These are phyloP conservation scores for Platycercus adscitus DNA, from an alignment of 2,113 vertebrate genomes.

Conservation along the genomic window DNA sequence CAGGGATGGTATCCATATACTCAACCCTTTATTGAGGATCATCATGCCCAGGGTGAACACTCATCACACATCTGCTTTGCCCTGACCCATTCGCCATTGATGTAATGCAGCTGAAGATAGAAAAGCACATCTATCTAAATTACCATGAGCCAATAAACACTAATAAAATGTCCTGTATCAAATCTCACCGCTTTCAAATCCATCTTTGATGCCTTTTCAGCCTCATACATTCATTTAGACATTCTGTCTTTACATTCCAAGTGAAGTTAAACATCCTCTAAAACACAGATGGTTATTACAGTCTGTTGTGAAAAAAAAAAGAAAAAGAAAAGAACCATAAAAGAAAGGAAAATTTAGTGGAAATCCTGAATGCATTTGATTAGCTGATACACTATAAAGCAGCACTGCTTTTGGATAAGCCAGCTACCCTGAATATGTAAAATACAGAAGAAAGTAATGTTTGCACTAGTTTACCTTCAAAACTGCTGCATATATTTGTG, in stretches of 20 bases:
- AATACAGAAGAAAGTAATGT: background rate
- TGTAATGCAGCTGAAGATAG: background rate
- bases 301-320: background rate
- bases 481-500: background rate
- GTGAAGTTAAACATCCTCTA: background rate
- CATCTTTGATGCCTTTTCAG: background rate
- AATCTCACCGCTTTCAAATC: background rate
- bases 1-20: background rate
- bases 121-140: background rate
- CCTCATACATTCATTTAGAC: background rate
- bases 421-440: background rate
- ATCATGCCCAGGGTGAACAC: background rate
- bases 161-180: background rate
- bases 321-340: background rate
- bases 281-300: slow-evolving; percentile 21
- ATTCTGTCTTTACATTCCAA: background rate
- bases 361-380: background rate
- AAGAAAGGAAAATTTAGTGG: background rate
- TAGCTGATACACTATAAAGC: background rate
- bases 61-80: background rate
- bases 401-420: background rate
- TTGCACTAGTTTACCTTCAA: background rate
- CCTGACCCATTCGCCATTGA: background rate
- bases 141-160: background rate
- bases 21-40: background rate